Evolutionary conservation across 2,797 vertebrate genomes (phyloP).

Genomic region (Perodicticus potto): DNA sequence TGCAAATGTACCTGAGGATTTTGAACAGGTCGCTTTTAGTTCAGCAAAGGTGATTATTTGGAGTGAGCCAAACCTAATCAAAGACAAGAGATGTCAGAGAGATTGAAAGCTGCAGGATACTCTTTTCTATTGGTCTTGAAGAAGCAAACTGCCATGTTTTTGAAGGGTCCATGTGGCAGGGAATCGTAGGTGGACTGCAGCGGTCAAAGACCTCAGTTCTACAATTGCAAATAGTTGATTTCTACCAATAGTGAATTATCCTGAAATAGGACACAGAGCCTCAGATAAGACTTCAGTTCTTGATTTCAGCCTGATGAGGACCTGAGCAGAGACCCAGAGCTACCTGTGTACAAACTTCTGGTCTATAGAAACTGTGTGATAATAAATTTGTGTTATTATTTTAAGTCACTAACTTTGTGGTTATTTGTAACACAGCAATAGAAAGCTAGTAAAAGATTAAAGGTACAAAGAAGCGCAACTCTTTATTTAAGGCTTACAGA

Average conservation of each 20-base stretch:
- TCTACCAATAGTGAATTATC: background rate
- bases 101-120: background rate
- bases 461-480: background rate
- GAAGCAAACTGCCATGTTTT: background rate
- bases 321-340: background rate
- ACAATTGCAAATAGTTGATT: background rate
- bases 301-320: background rate
- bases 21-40: background rate
- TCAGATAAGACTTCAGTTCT: background rate
- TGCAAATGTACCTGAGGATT: background rate
- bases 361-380: background rate
- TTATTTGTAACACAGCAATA: background rate
- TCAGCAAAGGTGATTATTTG: background rate
- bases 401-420: background rate
- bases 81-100: background rate
- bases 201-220: background rate
- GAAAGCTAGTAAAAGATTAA: constrained; percentile 8
- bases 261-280: background rate
- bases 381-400: background rate
- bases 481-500: background rate
- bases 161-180: background rate
- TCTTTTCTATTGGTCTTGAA: background rate
- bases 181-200: background rate
- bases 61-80: background rate
- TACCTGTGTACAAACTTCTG: accelerated